Evolutionary conservation across 2,797 vertebrate species (phyloP), one percentile per base, ranked within the genome.

Genomic region (Rhinophrynus dorsalis): DNA sequence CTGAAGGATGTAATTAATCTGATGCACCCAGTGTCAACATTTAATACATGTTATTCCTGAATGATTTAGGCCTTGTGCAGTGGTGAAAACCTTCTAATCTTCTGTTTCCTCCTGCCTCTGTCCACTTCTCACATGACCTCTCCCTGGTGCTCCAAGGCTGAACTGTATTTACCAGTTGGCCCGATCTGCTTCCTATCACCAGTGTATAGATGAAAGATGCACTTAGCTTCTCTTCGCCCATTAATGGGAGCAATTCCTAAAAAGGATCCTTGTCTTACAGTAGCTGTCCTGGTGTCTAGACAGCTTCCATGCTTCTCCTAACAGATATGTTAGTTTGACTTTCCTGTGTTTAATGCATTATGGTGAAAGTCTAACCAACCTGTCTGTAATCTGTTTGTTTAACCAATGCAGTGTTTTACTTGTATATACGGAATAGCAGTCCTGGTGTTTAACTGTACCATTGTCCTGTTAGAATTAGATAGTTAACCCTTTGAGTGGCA

Each of bases 221-320:
- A 6, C 7, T 51, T 48, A 11, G 27, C 0, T 47, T 27, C 29
- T 10, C 32, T 44, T 11, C 2, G 18, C 50, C 23, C 33, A 12
- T 21, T 32, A 44, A 51, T 44, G 26, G 32, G 37, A 27, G 20
- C 10, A 10, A 18, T 23, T n/a, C 52, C 52, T 40, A 58, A 58
- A 38, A 40, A n/a, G 65, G 65, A 45, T 21, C 42, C n/a, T 23
- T 24, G 18, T 30, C 15, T 1, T 27, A n/a, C 58, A 10, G 48
- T 23, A 35, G n/a, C 21, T 48, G 30, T 63, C 40, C n/a, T 10
- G 12, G 17, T 13, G 60, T 64, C 52, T 71, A 64, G 60, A 71
- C 51, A 32, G 13, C 35, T 38, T 71, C 68, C 59, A 57, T 32
- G n/a, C 5, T 15, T 47, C 40, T 18, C 8, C 11, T 18, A 30